A percentile compares a stretch with the other conserved stretches of the same genome.
Conservation (phyloP, 2,888 invertebrate genomes). For the Hemaris fuciformis region DNA sequence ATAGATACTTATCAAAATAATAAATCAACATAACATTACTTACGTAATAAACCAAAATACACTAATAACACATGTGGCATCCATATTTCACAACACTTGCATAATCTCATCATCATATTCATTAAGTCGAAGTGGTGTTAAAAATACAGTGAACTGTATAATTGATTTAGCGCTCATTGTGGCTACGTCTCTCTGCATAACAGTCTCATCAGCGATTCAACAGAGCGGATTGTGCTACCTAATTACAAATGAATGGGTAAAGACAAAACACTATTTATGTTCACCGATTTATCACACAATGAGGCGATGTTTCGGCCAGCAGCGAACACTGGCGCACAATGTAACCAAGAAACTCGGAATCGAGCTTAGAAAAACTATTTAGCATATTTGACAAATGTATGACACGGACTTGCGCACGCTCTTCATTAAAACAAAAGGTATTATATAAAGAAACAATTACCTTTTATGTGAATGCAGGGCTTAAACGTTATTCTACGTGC, state of each 20-base stretch:
- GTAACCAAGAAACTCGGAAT: slow-evolving; percentile 61
- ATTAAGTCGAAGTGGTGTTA: slow-evolving; percentile 46
- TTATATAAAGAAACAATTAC: slow-evolving; percentile 72
- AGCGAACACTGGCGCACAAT: slow-evolving; percentile 54
- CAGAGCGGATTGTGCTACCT: slow-evolving; percentile 80
- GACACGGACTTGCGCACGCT: slow-evolving; percentile 58
- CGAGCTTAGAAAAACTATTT: slow-evolving; percentile 69
- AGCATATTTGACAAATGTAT: slow-evolving; percentile 61
- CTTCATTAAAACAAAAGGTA: slow-evolving; percentile 61
- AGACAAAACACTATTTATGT: slow-evolving; percentile 80
- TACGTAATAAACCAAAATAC: not conserved
- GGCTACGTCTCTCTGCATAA: slow-evolving; percentile 49
- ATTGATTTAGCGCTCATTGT: slow-evolving; percentile 75
- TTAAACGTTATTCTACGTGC: slow-evolving; percentile 7
- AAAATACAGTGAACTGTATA: slow-evolving; percentile 56
- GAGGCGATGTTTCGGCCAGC: slow-evolving; percentile 68
- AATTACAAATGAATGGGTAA: slow-evolving; percentile 72
- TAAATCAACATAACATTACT: not conserved
- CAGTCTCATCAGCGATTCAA: slow-evolving; percentile 74
- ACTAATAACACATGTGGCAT: not conserved
- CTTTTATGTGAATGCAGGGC: slow-evolving; percentile 50
- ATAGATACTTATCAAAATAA: not conserved
- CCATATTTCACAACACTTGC: slow-evolving; percentile 18
- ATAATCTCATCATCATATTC: slow-evolving; percentile 38
- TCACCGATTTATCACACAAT: slow-evolving; percentile 78